Evolutionary conservation across 23 tunicate genomes (phyloP).

Genomic region (Clavelina lepadiformis): DNA sequence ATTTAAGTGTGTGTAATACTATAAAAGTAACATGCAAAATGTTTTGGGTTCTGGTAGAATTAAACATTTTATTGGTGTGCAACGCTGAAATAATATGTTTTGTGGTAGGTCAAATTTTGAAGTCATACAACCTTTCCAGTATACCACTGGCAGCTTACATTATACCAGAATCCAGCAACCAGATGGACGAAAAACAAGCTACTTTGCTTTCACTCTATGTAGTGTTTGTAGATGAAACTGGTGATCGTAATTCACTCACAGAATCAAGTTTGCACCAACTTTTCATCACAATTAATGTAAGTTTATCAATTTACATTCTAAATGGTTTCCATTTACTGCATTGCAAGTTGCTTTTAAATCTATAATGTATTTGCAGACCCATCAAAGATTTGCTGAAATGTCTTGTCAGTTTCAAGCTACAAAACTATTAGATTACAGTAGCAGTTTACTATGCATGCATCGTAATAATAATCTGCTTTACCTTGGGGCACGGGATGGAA

Average conservation of each 20-base stretch:
- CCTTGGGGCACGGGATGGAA: constrained; percentile 45
- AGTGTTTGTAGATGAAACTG: constrained; percentile 22
- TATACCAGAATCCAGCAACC: neutral
- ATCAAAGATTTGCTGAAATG: neutral
- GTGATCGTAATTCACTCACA: constrained; percentile 2
- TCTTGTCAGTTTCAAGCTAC: neutral
- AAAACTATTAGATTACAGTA: constrained; percentile 5
- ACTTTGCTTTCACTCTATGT: constrained; percentile 8
- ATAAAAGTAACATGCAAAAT: no score
- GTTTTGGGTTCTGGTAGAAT: no score
- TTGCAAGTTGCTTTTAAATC: no score
- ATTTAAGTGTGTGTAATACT: no score
- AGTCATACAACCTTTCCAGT: constrained; percentile 13
- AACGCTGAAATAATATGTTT: no score
- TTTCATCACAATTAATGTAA: constrained; percentile 10
- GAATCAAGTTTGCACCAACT: constrained; percentile 9
- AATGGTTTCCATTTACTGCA: no score
- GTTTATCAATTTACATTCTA: no score
- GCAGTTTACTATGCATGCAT: constrained; percentile 25
- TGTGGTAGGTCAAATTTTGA: constrained; percentile 9
- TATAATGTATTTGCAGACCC: neutral
- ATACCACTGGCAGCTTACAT: constrained; percentile 7
- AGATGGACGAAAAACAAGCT: neutral
- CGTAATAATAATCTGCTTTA: constrained; percentile 9
- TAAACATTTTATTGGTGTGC: no score